Evolutionary conservation across 2,113 vertebrate species (phyloP).

Genomic region (Phyllostomus discolor): DNA sequence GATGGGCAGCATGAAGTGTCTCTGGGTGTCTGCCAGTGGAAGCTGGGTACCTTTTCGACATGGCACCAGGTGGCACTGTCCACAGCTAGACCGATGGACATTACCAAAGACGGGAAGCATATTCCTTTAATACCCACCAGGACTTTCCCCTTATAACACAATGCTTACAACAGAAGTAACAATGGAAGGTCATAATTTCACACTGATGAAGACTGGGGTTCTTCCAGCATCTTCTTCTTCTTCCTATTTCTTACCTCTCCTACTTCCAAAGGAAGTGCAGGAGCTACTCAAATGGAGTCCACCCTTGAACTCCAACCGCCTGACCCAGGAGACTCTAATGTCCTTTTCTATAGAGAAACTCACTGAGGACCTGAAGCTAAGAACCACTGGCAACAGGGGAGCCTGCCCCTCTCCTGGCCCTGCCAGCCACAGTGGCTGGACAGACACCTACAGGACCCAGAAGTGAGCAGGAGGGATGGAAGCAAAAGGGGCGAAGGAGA

Average conservation of each 20-base stretch:
- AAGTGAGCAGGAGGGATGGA: background rate
- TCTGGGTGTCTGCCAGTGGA: background rate
- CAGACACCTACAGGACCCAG: background rate
- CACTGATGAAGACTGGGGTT: background rate
- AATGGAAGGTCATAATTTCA: background rate
- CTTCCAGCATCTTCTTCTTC: background rate
- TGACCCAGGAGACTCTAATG: background rate
- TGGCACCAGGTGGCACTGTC: background rate
- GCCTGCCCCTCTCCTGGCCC: background rate
- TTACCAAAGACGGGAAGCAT: background rate
- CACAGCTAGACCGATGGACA: background rate
- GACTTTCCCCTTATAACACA: background rate
- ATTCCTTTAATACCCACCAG: background rate
- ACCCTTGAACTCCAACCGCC: background rate
- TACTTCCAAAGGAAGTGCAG: background rate
- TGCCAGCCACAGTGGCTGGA: background rate
- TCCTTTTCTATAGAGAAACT: background rate
- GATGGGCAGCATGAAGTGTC: background rate
- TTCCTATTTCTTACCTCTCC: background rate
- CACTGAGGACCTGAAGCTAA: background rate
- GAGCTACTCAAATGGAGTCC: background rate
- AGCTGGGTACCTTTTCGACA: background rate
- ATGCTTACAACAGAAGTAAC: background rate
- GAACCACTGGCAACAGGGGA: background rate
- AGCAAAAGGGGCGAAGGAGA: too few relatives aligned